These are phyloP conservation scores for Sceloporus undulatus DNA, from an alignment of 2,113 vertebrate genomes.

Conservation along the genomic window DNA sequence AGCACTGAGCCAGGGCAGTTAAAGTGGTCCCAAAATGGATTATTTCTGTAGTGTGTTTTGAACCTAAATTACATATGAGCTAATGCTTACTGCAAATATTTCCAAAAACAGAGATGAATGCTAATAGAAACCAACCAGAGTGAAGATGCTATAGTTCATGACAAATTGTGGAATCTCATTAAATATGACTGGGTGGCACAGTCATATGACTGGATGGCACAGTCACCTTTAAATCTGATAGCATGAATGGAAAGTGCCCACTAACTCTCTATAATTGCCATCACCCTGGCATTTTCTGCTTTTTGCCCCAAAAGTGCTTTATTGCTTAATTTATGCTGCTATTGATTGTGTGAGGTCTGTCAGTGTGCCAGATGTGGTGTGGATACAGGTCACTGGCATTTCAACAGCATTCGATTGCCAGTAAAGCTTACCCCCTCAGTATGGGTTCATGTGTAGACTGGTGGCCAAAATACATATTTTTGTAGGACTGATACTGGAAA, in stretches of 20 bases:
- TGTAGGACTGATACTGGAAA: constrained; percentile 57
- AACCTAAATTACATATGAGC: neutral
- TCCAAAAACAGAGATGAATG: neutral
- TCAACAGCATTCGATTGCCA: constrained; percentile 38
- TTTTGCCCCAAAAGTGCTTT: constrained; percentile 11
- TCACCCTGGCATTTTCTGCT: neutral
- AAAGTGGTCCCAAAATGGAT: too few relatives aligned
- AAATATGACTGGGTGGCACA: neutral
- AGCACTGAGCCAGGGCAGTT: too few relatives aligned
- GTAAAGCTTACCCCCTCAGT: constrained; percentile 16
- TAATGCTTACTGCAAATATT: neutral
- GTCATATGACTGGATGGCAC: neutral
- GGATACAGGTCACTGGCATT: constrained; percentile 40
- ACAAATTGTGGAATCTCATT: neutral
- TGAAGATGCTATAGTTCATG: neutral
- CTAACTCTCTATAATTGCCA: constrained; percentile 32
- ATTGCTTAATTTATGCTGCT: constrained; percentile 51
- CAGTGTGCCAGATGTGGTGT: neutral
- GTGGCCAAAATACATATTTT: constrained; percentile 63
- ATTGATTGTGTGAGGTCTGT: constrained; percentile 43
- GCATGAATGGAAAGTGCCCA: constrained; percentile 1
- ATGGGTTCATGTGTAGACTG: constrained; percentile 37
- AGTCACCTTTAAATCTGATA: constrained; percentile 27
- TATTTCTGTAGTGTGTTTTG: too few relatives aligned
- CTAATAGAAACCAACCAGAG: neutral